Evolutionary conservation across 2,113 vertebrate species (phyloP).

Genomic region (Channa argus): DNA sequence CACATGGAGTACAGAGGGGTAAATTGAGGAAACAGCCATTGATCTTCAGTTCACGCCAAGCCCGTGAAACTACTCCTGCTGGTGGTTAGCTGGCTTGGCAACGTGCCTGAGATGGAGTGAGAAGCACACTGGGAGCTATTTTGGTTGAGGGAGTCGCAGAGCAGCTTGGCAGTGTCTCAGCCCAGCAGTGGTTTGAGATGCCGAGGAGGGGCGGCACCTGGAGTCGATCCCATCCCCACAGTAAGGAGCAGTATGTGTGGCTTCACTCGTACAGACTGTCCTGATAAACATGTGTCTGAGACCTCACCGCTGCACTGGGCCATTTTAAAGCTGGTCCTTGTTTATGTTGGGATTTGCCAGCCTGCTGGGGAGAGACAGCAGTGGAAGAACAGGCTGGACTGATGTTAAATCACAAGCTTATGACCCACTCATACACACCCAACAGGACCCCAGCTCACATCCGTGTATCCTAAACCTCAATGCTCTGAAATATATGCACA

Average conservation of each 20-base stretch:
- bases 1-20: constrained; percentile 41
- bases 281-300: constrained; percentile 36
- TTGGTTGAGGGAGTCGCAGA: constrained; percentile 50
- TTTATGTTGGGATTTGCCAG: constrained; percentile 51
- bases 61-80: constrained; percentile 23
- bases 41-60: constrained; percentile 46
- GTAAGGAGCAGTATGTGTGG: constrained; percentile 37
- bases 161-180: constrained; percentile 38
- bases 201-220: constrained; percentile 1
- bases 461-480: constrained; percentile 28
- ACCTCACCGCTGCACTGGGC: constrained; percentile 9
- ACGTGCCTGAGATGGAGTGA: constrained; percentile 17
- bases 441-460: constrained; percentile 14
- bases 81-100: constrained; percentile 42
- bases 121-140: constrained; percentile 58
- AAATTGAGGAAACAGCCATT: constrained; percentile 53
- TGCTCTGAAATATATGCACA: constrained; percentile 32
- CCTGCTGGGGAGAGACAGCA: constrained; percentile 10
- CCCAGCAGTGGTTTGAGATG: constrained; percentile 37
- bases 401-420: constrained; percentile 36
- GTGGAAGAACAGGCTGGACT: constrained; percentile 35
- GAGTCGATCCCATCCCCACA: constrained; percentile 37
- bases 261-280: constrained; percentile 45
- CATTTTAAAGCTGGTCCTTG: constrained; percentile 18
- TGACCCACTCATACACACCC: neutral